A percentile compares a stretch with the other conserved stretches of the same genome.
Evolutionary conservation across 2,113 vertebrate genomes (phyloP).

Genomic region (Marcusenius ussheri): DNA sequence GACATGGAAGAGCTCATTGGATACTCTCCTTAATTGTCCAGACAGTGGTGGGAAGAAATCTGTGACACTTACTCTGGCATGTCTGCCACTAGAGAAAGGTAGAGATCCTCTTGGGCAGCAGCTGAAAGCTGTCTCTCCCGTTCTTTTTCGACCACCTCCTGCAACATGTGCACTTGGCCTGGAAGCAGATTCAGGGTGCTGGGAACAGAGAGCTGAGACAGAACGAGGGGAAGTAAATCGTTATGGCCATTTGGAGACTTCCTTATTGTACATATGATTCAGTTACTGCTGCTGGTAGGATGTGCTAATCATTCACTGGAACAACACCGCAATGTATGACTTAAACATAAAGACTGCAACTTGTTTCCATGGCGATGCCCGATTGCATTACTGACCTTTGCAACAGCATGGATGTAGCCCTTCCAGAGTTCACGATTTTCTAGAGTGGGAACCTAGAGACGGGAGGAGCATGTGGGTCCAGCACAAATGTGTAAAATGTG

Average conservation of each 20-base stretch:
- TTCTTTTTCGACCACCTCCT: slow-evolving; percentile 60
- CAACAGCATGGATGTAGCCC: slow-evolving; percentile 65
- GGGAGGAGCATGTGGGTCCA: neutral
- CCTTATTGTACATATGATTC: neutral
- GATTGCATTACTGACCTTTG: slow-evolving; percentile 52
- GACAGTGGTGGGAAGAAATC: too few relatives aligned
- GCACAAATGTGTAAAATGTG: neutral
- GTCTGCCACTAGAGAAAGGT: slow-evolving; percentile 19
- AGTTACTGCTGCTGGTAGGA: neutral
- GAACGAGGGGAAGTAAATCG: neutral
- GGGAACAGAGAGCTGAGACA: slow-evolving; percentile 60
- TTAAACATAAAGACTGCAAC: neutral
- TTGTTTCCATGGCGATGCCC: neutral
- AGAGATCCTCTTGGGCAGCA: neutral
- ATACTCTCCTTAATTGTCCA: too few relatives aligned
- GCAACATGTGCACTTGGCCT: slow-evolving; percentile 66
- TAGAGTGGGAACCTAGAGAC: slow-evolving; percentile 55
- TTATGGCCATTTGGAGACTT: neutral
- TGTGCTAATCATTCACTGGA: neutral
- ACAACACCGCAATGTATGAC: neutral
- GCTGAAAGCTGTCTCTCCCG: slow-evolving; percentile 27
- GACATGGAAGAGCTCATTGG: neutral
- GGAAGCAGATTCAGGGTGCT: slow-evolving; percentile 66
- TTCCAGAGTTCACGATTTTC: slow-evolving; percentile 76
- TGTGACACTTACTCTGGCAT: slow-evolving; percentile 55